phyloP scores from a whole-genome alignment of 2,888 invertebrate species.

The Miltochrista miniata region DNA sequence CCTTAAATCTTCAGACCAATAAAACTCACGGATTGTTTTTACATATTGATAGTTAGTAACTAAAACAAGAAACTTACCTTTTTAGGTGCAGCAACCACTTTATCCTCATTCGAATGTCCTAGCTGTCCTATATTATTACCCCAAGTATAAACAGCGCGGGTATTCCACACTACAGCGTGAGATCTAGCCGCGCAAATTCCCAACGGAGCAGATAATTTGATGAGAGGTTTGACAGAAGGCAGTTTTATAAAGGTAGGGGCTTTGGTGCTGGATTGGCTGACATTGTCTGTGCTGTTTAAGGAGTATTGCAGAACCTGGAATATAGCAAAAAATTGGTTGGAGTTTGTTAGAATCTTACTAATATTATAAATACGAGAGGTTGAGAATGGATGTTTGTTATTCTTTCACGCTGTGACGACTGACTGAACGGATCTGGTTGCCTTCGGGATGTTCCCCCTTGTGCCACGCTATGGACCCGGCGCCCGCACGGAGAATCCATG shows the following conservation, averaged over 20 bases:
- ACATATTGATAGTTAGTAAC: neutral
- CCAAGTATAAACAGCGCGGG: conserved; percentile 88
- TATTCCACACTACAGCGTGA: conserved; percentile 88
- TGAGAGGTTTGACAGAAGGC: conserved; percentile 57
- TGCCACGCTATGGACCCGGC: too few relatives aligned
- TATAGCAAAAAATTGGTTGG: neutral
- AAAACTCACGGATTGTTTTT: too few relatives aligned
- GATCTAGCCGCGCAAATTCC: conserved; percentile 87
- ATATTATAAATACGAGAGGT: too few relatives aligned
- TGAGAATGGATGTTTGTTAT: too few relatives aligned
- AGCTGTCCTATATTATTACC: conserved; percentile 93
- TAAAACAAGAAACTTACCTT: conserved; percentile 51
- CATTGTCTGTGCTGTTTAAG: conserved; percentile 60
- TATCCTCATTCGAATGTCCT: conserved; percentile 85
- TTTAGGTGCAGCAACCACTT: conserved; percentile 73
- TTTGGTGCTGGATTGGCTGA: conserved; percentile 62
- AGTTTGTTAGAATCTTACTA: too few relatives aligned
- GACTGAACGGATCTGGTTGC: too few relatives aligned
- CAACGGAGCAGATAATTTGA: conserved; percentile 60
- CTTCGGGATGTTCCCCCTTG: too few relatives aligned
- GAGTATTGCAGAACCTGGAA: conserved; percentile 70
- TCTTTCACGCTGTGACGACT: too few relatives aligned
- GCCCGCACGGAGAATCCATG: too few relatives aligned
- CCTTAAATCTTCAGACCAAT: too few relatives aligned
- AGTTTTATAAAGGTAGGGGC: conserved; percentile 61